phyloP scores from a whole-genome alignment of 2,797 vertebrate genomes.

The Helicolenus hilgendorfi region DNA sequence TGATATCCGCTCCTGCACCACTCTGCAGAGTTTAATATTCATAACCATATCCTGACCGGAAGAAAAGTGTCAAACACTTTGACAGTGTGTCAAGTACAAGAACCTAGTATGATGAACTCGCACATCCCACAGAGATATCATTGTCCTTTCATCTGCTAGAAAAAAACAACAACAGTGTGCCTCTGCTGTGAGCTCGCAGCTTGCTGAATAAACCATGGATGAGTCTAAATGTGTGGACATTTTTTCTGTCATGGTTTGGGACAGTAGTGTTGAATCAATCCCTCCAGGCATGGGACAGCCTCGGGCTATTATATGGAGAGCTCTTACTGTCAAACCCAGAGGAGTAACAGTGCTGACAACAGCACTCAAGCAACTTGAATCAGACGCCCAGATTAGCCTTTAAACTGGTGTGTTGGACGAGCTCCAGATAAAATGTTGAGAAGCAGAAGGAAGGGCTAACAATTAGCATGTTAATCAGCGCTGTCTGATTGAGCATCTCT shows the following conservation, averaged over 20 bases:
- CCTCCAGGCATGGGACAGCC: slow-evolving; percentile 49
- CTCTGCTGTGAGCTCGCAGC: slow-evolving; percentile 39
- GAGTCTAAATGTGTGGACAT: slow-evolving; percentile 45
- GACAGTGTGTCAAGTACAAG: slow-evolving; percentile 63
- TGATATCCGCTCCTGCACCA: not conserved
- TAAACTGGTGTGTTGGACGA: not conserved
- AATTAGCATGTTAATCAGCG: slow-evolving; percentile 44
- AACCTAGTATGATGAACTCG: slow-evolving; percentile 58
- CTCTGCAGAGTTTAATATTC: slow-evolving; percentile 63
- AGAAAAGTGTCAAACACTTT: slow-evolving; percentile 59
- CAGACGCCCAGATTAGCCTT: slow-evolving; percentile 28
- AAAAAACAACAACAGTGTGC: slow-evolving; percentile 17
- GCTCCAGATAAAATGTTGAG: not conserved
- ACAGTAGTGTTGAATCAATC: slow-evolving; percentile 56
- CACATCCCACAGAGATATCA: slow-evolving; percentile 59
- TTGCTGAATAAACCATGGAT: slow-evolving; percentile 68
- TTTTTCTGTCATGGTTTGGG: slow-evolving; percentile 48
- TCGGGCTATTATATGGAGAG: slow-evolving; percentile 49
- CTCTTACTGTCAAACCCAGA: slow-evolving; percentile 49
- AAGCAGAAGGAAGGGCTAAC: not conserved
- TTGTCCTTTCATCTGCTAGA: slow-evolving; percentile 62
- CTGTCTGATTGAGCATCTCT: slow-evolving; percentile 9
- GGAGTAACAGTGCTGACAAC: slow-evolving; percentile 61
- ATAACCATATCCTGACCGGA: slow-evolving; percentile 43
- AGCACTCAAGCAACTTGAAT: slow-evolving; percentile 28